Base-by-base conservation (phyloP, 2,113 vertebrate genomes). In the Ceuthmochares aereus region DNA sequence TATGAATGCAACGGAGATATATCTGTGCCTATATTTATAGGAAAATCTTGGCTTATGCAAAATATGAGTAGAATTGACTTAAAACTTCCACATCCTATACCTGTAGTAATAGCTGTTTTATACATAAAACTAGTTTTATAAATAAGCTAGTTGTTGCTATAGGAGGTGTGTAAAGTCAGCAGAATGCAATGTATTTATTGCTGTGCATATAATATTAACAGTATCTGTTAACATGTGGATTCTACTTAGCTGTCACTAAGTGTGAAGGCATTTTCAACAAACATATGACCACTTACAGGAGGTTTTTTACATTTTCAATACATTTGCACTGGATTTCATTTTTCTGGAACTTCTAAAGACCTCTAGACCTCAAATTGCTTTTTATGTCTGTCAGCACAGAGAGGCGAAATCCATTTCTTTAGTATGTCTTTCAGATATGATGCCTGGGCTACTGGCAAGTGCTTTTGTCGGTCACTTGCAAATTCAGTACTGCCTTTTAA, bases 301-400 rank as follows among this genome's bases (percentile, higher is more conserved):
- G 17, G 16, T 75, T 66, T 27, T 6, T 8, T 42, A 11, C 2
- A 7, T 55, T 75, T 92, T 77, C 36, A 25, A 1, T 63, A 5
- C 12, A 0, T 60, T 91, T 87, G 59, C 26, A 56, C 11, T 68
- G 21, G 14, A 75, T 68, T 60, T 25, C 3, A 2, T 67, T 91
- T 77, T 84, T 86, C 37, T 93, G 67, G 34, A 74, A 69, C n/a
- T 89, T 89, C 14, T 45, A 22, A 81, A 73, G 51, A 17, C 63
- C 37, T 56, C 5, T 22, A 32, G 56, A 40, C 20, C 20, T 70
- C 54, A 19, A 25, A 58, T 11, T 62, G 34, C 52, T 51, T 93
- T 81, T 69, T 56, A 67, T 1, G 34, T 5, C 12, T 40, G 32
- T 75, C 42, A 66, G 56, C 62, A 55, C 4, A 25, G 30, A 37